Evolutionary conservation across 2,888 invertebrate genomes (phyloP), one percentile per base, ranked within the genome.

Genomic region (Cantharis rufa): DNA sequence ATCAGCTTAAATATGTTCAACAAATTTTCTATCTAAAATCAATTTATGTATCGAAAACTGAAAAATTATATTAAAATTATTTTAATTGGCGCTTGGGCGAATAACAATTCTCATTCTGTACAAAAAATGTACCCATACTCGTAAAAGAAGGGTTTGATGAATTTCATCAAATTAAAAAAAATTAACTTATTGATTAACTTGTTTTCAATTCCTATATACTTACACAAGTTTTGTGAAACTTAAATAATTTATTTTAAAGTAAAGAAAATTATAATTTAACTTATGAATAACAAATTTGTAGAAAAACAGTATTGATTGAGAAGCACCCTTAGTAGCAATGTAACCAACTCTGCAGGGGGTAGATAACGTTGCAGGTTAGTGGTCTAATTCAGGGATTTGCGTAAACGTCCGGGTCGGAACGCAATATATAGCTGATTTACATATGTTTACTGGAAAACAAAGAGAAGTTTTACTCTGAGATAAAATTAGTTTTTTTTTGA

Each of bases 301-400:
- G 15, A 16, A 32, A 32, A 32, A 27, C 32, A 63, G 78, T 80
- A 80, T 80, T 78, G 80, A 80, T 80, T 80, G 71, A 75, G 78
- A 76, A 70, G 70, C 75, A 72, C 78, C 79, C 79, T 79, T 78
- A 71, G 78, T 77, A 75, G 75, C 73, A 71, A 74, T 74, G 69
- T 78, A 78, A 74, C 75, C 72, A 75, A 72, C 77, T 75, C 79
- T 72, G 79, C 74, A 76, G 79, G 78, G 78, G 79, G 78, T 77
- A 78, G 79, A 80, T 78, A 79, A 79, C 78, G 75, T 71, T 64
- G 77, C 80, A 80, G 78, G 80, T 81, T 81, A 81, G 78, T 79
- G 78, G 78, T 80, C 81, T 81, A 81, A 81, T 81, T 81, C 80
- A 69, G 79, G 78, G 81, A 80, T 81, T 78, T 80, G 77, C 74